Evolutionary conservation across 2,113 vertebrate species (phyloP).

Genomic region (Datnioides undecimradiatus): DNA sequence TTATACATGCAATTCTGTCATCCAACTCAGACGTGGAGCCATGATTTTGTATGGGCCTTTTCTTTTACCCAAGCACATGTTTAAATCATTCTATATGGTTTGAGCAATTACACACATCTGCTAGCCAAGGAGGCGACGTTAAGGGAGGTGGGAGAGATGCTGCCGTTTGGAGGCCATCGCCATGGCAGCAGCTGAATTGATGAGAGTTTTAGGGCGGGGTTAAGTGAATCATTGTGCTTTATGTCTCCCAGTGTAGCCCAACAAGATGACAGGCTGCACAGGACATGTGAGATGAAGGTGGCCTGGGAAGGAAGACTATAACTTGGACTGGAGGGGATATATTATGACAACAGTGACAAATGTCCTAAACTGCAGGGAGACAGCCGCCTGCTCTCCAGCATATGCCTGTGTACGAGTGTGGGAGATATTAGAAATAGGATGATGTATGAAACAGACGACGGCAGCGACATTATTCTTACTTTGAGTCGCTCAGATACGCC

Average conservation of each 20-base stretch:
- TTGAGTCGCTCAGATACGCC: conserved; percentile 94
- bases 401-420: conserved; percentile 28
- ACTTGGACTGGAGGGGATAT: conserved; percentile 3
- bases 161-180: conserved; percentile 66
- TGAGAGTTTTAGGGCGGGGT: conserved; percentile 64
- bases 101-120: conserved; percentile 24
- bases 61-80: not conserved
- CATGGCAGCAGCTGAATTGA: conserved; percentile 78
- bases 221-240: conserved; percentile 65
- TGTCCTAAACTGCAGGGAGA: conserved; percentile 33
- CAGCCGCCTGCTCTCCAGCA: conserved; percentile 11
- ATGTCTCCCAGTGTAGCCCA: conserved; percentile 40
- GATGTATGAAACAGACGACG: conserved; percentile 1
- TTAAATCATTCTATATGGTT: conserved; percentile 13
- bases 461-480: conserved; percentile 81
- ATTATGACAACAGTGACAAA: conserved; percentile 22
- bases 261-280: conserved; percentile 28
- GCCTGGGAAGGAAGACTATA: not conserved
- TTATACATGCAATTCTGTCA: not conserved
- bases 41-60: not conserved
- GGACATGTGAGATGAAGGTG: conserved; percentile 19
- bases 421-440: conserved; percentile 3
- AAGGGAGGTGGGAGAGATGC: conserved; percentile 46
- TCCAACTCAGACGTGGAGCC: not conserved
- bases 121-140: not conserved